Base-by-base conservation (phyloP, 2,888 invertebrate species). In the Latrodectus elegans region DNA sequence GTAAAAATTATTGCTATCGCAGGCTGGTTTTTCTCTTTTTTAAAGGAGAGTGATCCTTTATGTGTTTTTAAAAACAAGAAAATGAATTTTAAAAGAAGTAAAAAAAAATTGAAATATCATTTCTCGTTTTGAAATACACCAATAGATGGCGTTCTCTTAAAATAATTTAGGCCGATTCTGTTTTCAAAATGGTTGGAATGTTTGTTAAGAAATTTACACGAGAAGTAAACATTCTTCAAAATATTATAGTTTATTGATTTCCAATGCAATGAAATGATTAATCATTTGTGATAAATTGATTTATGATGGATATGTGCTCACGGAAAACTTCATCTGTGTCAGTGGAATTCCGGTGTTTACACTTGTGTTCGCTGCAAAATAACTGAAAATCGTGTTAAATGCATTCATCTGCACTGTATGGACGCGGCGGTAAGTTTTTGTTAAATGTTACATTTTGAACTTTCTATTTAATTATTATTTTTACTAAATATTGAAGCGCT, bases 171-270 rank as follows among this genome's bases (percentile, higher is more conserved):
- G n/a, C 12, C n/a, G 60, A 12, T 60, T 60, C 14, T 60, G 60
- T 60, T 60, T 60, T 60, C 60, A 60, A 60, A 60, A 60, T 60
- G 60, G 60, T 60, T 60, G 60, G 60, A 60, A 60, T 60, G 60
- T 60, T 60, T 15, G 60, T 60, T n/a, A 60, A 60, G n/a, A 15
- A 60, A 60, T 60, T 60, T 60, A 15, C 12, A 4, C 38, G 60
- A 60, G 60, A 60, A 60, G 60, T 60, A 60, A 60, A 60, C 60
- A 60, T 60, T 60, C 12, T 60, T 15, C 60, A 15, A 10, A 60
- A 60, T 15, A 60, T n/a, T 8, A 15, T 12, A 60, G 60, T 60
- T 60, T 60, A 60, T 60, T 12, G 12, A 60, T 55, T 55, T 55
- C 15, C 12, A 55, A 6, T n/a, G 12, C n/a, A 15, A 15, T 15